Conservation (phyloP, 2,113 vertebrate species). For the Phaethon lepturus region DNA sequence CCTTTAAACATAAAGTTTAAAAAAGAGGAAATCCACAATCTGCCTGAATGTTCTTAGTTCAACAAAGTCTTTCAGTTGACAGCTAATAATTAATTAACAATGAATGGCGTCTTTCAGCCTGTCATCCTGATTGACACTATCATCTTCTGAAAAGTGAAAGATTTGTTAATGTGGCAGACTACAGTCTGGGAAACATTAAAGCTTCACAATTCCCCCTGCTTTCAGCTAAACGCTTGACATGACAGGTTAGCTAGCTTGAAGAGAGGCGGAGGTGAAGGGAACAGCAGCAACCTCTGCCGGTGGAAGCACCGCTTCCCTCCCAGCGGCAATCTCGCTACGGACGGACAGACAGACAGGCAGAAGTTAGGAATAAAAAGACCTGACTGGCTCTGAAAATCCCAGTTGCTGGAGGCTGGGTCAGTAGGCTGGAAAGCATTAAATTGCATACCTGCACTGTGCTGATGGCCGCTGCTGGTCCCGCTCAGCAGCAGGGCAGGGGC, state of each 20-base stretch:
- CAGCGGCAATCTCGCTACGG: not conserved
- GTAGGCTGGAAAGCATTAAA: not conserved
- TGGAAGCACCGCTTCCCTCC: not conserved
- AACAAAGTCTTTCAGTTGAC: constrained; percentile 72
- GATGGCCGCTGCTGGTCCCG: rapidly evolving
- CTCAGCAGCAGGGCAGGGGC: not conserved
- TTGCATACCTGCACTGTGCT: rapidly evolving
- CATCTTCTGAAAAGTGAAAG: constrained; percentile 73
- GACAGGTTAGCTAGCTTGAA: constrained; percentile 50
- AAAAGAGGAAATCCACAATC: constrained; percentile 70
- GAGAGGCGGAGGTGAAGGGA: not conserved
- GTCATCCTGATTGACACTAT: constrained; percentile 75
- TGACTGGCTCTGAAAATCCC: not conserved
- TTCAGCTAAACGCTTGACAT: constrained; percentile 66
- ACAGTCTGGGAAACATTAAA: constrained; percentile 74
- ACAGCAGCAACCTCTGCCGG: constrained; percentile 57
- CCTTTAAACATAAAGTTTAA: constrained; percentile 71
- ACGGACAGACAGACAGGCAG: not conserved
- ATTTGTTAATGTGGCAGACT: constrained; percentile 74
- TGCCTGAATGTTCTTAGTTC: constrained; percentile 69
- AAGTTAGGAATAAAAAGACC: not conserved
- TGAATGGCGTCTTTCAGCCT: constrained; percentile 73
- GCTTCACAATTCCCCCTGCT: constrained; percentile 69
- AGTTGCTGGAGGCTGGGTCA: not conserved
- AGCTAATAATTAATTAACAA: constrained; percentile 83